These are phyloP conservation scores for Cyphomyrus plagiostoma DNA, from an alignment of 2,113 vertebrate genomes.

Conservation along the genomic window DNA sequence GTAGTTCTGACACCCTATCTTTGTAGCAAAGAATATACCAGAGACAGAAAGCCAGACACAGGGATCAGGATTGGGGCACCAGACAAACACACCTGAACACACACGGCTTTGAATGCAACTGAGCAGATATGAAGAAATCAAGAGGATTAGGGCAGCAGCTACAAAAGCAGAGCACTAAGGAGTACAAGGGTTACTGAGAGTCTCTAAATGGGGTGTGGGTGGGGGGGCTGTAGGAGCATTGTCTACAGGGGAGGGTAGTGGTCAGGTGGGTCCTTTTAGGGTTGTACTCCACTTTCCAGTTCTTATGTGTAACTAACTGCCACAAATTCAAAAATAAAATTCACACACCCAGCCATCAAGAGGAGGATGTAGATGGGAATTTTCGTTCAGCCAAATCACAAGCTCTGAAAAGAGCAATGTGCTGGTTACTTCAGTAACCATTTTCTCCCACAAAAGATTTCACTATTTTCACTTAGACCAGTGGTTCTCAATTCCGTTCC, in stretches of 20 bases:
- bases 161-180: constrained; percentile 32
- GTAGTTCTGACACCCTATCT: neutral
- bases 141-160: constrained; percentile 18
- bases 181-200: constrained; percentile 31
- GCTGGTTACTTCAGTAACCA: neutral
- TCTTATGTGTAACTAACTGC: neutral
- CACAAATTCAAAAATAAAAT: neutral
- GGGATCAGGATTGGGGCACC: neutral
- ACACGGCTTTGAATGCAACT: constrained; percentile 46
- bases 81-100: neutral
- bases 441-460: neutral
- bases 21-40: neutral
- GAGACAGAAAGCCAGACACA: neutral
- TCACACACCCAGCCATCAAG: neutral
- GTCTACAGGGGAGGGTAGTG: neutral
- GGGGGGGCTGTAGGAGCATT: neutral
- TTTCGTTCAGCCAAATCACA: neutral
- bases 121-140: constrained; percentile 57
- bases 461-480: neutral
- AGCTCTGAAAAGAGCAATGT: neutral
- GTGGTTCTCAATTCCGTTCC: too few species aligned
- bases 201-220: constrained; percentile 8
- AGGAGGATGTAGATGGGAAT: neutral
- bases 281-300: constrained; percentile 22
- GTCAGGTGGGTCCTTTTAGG: neutral